Conservation (phyloP, 2,797 vertebrate species). For the Poecilia gillii region DNA sequence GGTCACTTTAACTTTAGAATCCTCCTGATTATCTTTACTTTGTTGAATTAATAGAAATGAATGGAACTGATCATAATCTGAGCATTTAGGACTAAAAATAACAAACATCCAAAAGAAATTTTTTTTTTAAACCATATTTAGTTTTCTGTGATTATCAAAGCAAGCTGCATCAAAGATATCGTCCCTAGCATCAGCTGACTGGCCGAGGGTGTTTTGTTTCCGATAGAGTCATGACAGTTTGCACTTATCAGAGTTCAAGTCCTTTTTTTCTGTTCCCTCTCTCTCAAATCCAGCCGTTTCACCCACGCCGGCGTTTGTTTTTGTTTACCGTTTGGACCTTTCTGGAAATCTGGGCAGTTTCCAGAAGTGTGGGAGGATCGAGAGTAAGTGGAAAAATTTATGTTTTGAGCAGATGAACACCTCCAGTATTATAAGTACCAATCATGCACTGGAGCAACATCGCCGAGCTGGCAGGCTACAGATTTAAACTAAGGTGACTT, state of each 20-base stretch:
- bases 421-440: slow-evolving; percentile 21
- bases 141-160: slow-evolving; percentile 2
- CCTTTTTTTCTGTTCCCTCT: slow-evolving; percentile 39
- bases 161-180: slow-evolving; percentile 11
- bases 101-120: slow-evolving; percentile 10
- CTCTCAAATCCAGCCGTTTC: slow-evolving; percentile 38
- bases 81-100: slow-evolving; percentile 18
- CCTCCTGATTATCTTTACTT: neutral
- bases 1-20: slow-evolving; percentile 18
- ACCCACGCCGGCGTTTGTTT: slow-evolving; percentile 54
- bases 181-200: neutral
- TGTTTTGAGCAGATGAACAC: slow-evolving; percentile 35
- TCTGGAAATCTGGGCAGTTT: slow-evolving; percentile 51
- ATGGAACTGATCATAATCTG: slow-evolving; percentile 17
- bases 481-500: neutral
- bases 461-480: slow-evolving; percentile 6
- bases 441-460: neutral
- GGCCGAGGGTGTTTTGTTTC: neutral
- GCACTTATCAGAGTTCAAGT: slow-evolving; percentile 16
- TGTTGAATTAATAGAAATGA: slow-evolving; percentile 23
- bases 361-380: slow-evolving; percentile 28
- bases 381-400: slow-evolving; percentile 44
- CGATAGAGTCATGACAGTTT: slow-evolving; percentile 34
- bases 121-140: slow-evolving; percentile 1
- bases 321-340: slow-evolving; percentile 48